phyloP scores from a whole-genome alignment of 30 jellyfish, hydroid and myxozoan genomes.

The Aurelia aurita complex sp. Pacific region DNA sequence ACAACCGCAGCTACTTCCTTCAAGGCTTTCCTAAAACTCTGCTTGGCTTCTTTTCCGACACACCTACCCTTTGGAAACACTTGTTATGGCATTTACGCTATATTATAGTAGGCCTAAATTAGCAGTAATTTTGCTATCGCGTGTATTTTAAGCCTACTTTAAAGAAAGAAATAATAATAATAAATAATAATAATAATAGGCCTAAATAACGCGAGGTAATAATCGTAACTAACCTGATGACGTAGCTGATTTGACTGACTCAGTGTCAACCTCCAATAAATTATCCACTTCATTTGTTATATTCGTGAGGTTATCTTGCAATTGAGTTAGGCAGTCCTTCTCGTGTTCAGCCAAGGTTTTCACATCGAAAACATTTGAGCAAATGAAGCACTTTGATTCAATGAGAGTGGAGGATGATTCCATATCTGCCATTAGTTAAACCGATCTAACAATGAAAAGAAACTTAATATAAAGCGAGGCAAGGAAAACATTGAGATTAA shows the following conservation, averaged over 20 bases:
- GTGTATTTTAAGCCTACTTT: too few relatives aligned
- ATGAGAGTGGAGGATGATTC: constrained; percentile 26
- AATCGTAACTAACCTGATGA: constrained; percentile 52
- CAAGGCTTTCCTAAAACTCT: too few relatives aligned
- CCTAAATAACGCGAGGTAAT: neutral
- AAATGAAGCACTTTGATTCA: constrained; percentile 72
- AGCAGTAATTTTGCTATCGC: too few relatives aligned
- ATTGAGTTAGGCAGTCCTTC: constrained; percentile 56
- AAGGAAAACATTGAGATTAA: too few relatives aligned
- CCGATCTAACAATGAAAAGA: constrained; percentile 16
- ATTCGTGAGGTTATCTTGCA: constrained; percentile 53
- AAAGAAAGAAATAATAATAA: neutral
- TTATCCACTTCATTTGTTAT: constrained; percentile 48
- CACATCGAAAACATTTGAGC: constrained; percentile 34
- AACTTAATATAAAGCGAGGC: neutral
- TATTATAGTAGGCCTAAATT: too few relatives aligned
- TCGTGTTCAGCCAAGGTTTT: constrained; percentile 67
- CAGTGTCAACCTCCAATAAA: constrained; percentile 46
- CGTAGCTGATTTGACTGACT: constrained; percentile 67
- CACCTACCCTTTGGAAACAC: too few relatives aligned
- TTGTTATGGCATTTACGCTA: neutral
- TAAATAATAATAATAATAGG: neutral
- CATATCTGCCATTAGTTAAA: constrained; percentile 11
- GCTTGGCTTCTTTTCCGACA: too few relatives aligned
- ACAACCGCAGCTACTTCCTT: too few relatives aligned